A percentile compares a stretch with the other conserved stretches of the same genome.
phyloP scores from a whole-genome alignment of 2,113 vertebrate species.

The Spheniscus mendiculus region DNA sequence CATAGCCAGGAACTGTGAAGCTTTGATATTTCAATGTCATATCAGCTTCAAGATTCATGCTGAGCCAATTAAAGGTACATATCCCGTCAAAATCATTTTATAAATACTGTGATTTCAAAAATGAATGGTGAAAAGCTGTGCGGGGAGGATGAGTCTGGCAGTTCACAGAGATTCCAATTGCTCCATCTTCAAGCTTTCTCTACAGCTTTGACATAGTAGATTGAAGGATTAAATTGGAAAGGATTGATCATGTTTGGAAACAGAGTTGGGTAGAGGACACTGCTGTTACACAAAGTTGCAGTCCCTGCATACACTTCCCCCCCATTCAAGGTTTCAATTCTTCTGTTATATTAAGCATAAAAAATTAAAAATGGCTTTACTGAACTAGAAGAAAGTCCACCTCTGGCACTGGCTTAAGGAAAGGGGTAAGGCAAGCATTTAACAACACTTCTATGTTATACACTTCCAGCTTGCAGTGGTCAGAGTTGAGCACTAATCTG shows the following conservation, averaged over 20 bases:
- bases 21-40: neutral
- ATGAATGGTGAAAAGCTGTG: neutral
- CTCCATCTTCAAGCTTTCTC: neutral
- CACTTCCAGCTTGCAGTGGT: neutral
- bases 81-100: neutral
- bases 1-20: neutral
- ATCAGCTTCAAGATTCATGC: neutral
- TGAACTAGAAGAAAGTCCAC: neutral
- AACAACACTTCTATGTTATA: too few relatives aligned
- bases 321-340: neutral
- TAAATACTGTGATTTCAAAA: neutral
- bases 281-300: neutral
- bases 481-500: neutral
- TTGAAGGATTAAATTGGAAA: neutral
- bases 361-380: neutral
- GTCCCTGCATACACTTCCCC: neutral
- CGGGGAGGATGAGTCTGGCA: neutral
- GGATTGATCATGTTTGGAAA: neutral
- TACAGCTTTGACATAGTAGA: neutral
- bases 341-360: neutral
- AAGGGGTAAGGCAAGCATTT: neutral
- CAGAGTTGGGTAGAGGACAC: neutral
- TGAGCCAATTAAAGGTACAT: neutral
- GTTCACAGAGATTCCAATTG: neutral
- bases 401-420: neutral